A percentile compares a stretch with the other conserved stretches of the same genome.
These are phyloP conservation scores for Pterois miles DNA, from an alignment of 2,797 vertebrate species.

Conservation along the genomic window DNA sequence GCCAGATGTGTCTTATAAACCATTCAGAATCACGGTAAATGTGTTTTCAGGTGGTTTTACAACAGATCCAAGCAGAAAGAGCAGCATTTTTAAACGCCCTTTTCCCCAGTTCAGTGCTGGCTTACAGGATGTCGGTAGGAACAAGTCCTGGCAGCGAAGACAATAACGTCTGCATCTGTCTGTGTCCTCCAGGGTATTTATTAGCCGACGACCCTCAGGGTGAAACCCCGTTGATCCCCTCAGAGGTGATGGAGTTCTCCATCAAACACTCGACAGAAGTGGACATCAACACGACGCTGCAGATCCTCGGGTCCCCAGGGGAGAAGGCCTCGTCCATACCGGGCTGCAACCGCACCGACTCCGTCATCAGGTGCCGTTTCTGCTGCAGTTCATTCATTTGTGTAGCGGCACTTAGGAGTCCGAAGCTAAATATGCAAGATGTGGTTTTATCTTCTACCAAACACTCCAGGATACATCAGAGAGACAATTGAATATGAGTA, in stretches of 20 bases:
- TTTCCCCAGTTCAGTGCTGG: too few relatives aligned
- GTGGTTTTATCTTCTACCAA: neutral
- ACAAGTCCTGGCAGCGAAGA: neutral
- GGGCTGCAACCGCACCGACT: conserved; percentile 98
- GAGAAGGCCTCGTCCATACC: conserved; percentile 99
- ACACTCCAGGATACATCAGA: neutral
- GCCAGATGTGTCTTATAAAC: neutral
- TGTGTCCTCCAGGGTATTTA: conserved; percentile 81
- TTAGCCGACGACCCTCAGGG: conserved; percentile 99
- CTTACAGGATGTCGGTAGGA: neutral
- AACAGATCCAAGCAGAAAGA: neutral
- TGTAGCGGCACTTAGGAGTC: too few relatives aligned
- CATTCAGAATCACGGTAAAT: neutral
- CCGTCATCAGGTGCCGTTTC: conserved; percentile 93
- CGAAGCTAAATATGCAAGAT: too few relatives aligned
- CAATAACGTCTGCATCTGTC: neutral
- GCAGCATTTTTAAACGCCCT: neutral
- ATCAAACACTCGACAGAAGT: conserved; percentile 98
- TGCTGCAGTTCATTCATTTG: too few relatives aligned
- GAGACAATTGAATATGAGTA: neutral
- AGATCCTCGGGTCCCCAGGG: conserved; percentile 97
- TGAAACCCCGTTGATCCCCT: conserved; percentile 97
- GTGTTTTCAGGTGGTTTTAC: neutral
- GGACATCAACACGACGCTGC: conserved; percentile 98
- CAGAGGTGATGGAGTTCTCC: conserved; percentile 99